Evolutionary conservation across 64 coral and sea anemone species (phyloP), one percentile per base, ranked within the genome.

Genomic region (Pachyseris speciosa): DNA sequence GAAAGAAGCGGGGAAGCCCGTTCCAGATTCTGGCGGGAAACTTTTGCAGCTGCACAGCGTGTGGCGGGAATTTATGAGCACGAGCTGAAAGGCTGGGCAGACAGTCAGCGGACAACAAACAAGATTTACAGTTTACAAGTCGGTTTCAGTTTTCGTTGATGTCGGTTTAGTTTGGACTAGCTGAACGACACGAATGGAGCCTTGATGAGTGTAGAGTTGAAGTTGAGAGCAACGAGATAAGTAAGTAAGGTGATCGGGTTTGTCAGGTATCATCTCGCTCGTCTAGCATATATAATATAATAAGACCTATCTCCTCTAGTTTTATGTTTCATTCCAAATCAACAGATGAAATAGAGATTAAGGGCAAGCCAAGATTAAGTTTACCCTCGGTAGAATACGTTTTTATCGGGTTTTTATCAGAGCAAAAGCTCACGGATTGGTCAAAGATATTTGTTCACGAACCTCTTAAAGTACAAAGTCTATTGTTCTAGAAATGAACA

Each of bases 21-120:
- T 20, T 51, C 61, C 53, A 37, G 19, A 7, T 60, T 37, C 36
- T 39, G 55, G 77, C 50, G 50, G 77, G 52, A 33, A 80, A 80
- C 55, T 25, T 49, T 22, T 15, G 16, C 77, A 20, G 53, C 52
- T 60, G 31, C 77, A 39, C 77, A 60, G 52, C 53, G 33, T 80
- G 53, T 61, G 77, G 77, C 52, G 51, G 52, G 51, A 80, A 38
- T 73, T 39, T 68, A 32, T 68, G 31, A n/a, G n/a, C n/a, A n/a
- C n/a, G n/a, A 29, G 20, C 58, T 31, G 45, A 33, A 48, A 57
- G 37, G 34, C 32, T 57, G 31, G 7, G 26, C 52, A 75, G 72
- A 75, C 72, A 50, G 72, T 75, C 72, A 75, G 72, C 72, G 72
- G 72, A 50, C 72, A 13, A 50, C 72, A 75, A 75, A 50, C 72